A percentile compares a stretch with the other conserved stretches of the same genome.
These are phyloP conservation scores for Ochotona curzoniae DNA, from an alignment of 2,113 vertebrate genomes.

Conservation along the genomic window DNA sequence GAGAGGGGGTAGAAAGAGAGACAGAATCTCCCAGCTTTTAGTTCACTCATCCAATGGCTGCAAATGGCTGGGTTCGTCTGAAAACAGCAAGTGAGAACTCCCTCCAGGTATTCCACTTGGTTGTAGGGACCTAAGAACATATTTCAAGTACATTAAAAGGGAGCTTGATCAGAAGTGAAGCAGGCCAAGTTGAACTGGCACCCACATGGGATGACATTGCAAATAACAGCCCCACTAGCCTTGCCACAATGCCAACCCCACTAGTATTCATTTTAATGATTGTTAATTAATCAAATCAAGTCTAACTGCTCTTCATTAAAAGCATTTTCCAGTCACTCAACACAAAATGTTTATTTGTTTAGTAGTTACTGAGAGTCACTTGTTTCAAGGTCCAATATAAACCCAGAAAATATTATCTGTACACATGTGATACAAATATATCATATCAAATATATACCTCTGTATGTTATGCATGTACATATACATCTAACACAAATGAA, in stretches of 20 bases:
- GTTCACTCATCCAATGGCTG: neutral
- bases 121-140: too few relatives aligned
- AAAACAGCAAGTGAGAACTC: neutral
- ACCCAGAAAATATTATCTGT: neutral
- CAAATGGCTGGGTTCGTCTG: neutral
- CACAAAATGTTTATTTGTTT: neutral
- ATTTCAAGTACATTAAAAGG: too few relatives aligned
- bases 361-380: neutral
- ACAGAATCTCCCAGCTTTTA: too few relatives aligned
- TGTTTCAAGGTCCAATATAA: neutral
- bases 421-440: neutral
- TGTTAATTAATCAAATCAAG: constrained; percentile 1
- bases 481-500: neutral
- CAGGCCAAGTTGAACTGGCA: too few relatives aligned
- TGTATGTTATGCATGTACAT: neutral
- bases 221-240: too few relatives aligned
- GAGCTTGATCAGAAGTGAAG: neutral
- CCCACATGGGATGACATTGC: too few relatives aligned
- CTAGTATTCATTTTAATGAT: neutral
- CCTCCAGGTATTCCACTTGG: too few relatives aligned
- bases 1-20: too few relatives aligned
- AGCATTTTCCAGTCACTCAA: neutral
- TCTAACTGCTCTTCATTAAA: neutral
- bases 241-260: too few relatives aligned
- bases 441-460: neutral